phyloP scores from a whole-genome alignment of 2,888 invertebrate genomes.

The Agrochola macilenta region DNA sequence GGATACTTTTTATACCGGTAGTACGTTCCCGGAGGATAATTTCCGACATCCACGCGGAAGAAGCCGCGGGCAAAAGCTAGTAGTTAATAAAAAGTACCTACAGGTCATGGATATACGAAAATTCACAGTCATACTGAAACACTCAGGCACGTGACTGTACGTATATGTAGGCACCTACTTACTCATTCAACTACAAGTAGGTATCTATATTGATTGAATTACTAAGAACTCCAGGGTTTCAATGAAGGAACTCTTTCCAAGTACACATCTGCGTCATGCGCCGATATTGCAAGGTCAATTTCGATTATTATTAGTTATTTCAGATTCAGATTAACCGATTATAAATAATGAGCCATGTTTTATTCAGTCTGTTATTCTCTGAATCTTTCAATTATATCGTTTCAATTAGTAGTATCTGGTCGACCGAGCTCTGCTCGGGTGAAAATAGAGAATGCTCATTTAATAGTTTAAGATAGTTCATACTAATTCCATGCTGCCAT shows the following conservation, averaged over 20 bases:
- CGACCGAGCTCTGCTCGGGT: too few relatives aligned
- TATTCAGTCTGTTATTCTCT: neutral
- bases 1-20: too few relatives aligned
- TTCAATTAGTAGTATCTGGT: neutral
- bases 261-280: conserved; percentile 2
- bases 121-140: neutral
- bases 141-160: neutral
- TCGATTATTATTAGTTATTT: conserved; percentile 5
- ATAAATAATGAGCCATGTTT: conserved; percentile 9
- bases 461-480: too few relatives aligned
- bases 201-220: conserved; percentile 43
- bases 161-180: neutral
- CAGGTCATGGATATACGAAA: neutral
- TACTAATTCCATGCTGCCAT: too few relatives aligned
- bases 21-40: too few relatives aligned
- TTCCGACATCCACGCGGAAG: too few relatives aligned
- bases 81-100: neutral
- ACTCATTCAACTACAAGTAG: too few relatives aligned
- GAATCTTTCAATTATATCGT: neutral
- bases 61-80: too few relatives aligned
- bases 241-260: conserved; percentile 14
- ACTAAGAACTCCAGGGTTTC: conserved; percentile 36
- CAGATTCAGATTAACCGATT: conserved; percentile 14
- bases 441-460: too few relatives aligned
- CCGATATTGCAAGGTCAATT: conserved; percentile 17